Percentiles rank a stretch among this genome's conserved stretches.
phyloP scores from a whole-genome alignment of 1,140 invertebrate species.

The Camponotus vicinus region DNA sequence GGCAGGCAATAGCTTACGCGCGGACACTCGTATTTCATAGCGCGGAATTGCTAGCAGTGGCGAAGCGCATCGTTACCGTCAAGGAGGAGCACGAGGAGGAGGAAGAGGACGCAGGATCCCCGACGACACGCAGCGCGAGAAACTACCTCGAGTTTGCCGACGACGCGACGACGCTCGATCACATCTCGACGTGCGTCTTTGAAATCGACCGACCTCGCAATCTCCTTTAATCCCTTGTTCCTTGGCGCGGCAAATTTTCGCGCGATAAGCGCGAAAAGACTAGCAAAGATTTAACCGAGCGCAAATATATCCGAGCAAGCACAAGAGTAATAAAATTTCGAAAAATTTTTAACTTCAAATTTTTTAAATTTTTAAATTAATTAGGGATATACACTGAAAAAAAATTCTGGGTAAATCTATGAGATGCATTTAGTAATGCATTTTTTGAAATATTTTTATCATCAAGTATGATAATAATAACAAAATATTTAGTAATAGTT shows the following conservation, averaged over 20 bases:
- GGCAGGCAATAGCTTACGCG: conserved; percentile 61
- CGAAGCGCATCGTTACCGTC: conserved; percentile 39
- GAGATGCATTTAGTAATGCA: too few relatives aligned
- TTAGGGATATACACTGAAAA: too few relatives aligned
- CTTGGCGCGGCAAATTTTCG: background rate
- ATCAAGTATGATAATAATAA: too few relatives aligned
- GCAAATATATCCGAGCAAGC: background rate
- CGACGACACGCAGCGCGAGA: conserved; percentile 22
- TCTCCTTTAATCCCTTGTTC: background rate
- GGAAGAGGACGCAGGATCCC: background rate
- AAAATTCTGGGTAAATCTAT: too few relatives aligned
- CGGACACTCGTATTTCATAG: conserved; percentile 68
- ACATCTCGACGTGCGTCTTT: conserved; percentile 22
- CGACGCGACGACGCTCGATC: conserved; percentile 33
- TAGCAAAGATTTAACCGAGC: background rate
- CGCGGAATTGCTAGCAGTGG: conserved; percentile 54
- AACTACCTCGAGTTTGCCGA: conserved; percentile 20
- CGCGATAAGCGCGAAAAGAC: background rate
- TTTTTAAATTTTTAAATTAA: background rate
- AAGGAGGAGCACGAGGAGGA: conserved; percentile 2
- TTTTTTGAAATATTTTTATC: too few relatives aligned
- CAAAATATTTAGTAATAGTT: too few relatives aligned
- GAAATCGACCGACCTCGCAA: conserved; percentile 26
- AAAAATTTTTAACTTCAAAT: background rate
- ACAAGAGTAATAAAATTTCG: background rate